These are phyloP conservation scores for Zoanthus sansibaricus DNA, from an alignment of 92 coral and sea anemone genomes.

Conservation along the genomic window DNA sequence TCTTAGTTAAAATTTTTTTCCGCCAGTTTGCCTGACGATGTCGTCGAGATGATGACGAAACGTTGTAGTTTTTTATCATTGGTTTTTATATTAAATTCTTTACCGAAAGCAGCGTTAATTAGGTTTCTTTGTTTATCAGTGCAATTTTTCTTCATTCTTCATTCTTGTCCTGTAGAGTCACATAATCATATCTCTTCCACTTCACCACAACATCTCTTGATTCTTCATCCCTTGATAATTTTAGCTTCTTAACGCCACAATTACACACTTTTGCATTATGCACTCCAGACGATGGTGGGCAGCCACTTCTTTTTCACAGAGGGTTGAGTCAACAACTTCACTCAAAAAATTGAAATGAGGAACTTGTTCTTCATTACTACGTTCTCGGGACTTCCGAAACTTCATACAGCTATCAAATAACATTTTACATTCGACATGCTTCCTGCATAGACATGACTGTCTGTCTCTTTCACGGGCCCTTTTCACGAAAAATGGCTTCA, in stretches of 20 bases:
- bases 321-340: slow-evolving; percentile 9
- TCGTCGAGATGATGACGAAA: no score
- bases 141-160: slow-evolving; percentile 57
- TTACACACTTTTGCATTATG: slow-evolving; percentile 54
- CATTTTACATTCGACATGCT: slow-evolving; percentile 4
- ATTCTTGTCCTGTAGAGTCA: slow-evolving; percentile 53
- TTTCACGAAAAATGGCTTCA: slow-evolving; percentile 63
- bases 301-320: slow-evolving; percentile 27
- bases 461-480: slow-evolving; percentile 56
- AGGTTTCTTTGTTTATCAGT: slow-evolving; percentile 61
- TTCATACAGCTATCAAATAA: slow-evolving; percentile 15
- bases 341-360: slow-evolving; percentile 6
- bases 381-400: not conserved
- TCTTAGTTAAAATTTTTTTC: no score
- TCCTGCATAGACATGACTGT: slow-evolving; percentile 20
- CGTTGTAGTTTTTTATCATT: no score
- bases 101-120: no score
- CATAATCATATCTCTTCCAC: slow-evolving; percentile 76
- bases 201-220: slow-evolving; percentile 54
- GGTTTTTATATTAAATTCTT: no score
- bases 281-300: slow-evolving; percentile 53
- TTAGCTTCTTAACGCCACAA: slow-evolving; percentile 58
- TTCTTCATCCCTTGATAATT: slow-evolving; percentile 51
- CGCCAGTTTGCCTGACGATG: no score
- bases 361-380: slow-evolving; percentile 40